These are phyloP conservation scores for Tragulus kanchil DNA, from an alignment of 2,113 vertebrate species.

Conservation along the genomic window DNA sequence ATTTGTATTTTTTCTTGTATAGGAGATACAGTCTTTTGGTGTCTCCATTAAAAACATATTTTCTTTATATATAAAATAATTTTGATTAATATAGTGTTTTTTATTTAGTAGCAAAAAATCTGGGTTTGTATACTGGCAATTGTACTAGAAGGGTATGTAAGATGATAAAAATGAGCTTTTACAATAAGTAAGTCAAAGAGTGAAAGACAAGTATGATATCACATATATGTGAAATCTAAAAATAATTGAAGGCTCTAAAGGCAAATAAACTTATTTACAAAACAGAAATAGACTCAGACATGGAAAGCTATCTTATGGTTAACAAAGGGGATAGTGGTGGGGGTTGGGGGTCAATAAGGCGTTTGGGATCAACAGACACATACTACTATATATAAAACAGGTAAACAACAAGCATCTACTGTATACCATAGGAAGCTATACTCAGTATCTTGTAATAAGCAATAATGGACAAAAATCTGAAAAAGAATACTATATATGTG, in stretches of 20 bases:
- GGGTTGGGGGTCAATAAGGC: not conserved
- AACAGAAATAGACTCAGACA: not conserved
- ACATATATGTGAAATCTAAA: not conserved
- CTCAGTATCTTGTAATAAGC: not conserved
- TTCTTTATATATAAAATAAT: not conserved
- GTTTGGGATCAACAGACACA: not conserved
- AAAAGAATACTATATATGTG: not conserved
- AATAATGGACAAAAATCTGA: not conserved
- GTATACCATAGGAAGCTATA: not conserved
- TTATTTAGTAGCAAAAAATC: conserved; percentile 31
- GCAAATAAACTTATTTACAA: not conserved
- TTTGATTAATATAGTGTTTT: conserved; percentile 37
- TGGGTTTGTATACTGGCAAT: conserved; percentile 22
- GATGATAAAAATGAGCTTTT: conserved; percentile 10
- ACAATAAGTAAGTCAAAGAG: not conserved
- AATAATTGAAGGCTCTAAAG: not conserved
- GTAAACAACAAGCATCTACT: not conserved
- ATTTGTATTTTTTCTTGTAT: not conserved
- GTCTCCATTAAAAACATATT: not conserved
- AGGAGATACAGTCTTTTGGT: not conserved
- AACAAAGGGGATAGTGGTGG: not conserved
- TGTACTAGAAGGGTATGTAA: not conserved
- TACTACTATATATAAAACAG: not conserved
- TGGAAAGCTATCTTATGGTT: not conserved
- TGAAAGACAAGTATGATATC: not conserved